Conservation (phyloP, 2,113 vertebrate species). For the Corvus moneduloides region DNA sequence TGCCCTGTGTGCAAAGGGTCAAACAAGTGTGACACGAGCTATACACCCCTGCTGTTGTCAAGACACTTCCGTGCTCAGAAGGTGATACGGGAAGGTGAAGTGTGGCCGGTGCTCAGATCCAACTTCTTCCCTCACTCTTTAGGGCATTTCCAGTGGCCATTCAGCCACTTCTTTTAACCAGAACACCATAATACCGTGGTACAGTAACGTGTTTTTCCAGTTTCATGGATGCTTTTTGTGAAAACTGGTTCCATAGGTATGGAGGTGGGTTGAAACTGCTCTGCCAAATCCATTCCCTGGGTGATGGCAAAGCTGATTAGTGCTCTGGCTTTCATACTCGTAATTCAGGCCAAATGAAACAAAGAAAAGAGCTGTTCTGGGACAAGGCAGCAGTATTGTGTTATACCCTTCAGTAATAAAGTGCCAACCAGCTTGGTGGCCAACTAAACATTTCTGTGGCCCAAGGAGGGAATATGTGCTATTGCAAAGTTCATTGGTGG, state of each 20-base stretch:
- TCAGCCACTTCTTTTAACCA: neutral
- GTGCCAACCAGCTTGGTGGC: neutral
- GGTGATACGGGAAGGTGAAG: neutral
- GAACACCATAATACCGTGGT: neutral
- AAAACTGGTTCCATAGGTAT: neutral
- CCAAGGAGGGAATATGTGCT: neutral
- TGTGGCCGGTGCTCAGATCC: neutral
- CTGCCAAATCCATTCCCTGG: neutral
- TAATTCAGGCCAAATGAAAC: neutral
- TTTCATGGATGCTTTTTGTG: neutral
- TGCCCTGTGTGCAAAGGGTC: neutral
- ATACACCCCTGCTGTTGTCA: neutral
- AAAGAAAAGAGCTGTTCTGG: neutral
- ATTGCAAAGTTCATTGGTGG: neutral
- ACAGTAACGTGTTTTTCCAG: neutral
- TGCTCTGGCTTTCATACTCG: neutral
- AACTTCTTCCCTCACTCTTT: neutral
- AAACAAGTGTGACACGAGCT: accelerated
- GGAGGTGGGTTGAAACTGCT: neutral
- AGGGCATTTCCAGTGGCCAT: neutral
- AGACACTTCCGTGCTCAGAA: neutral
- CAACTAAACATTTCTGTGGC: neutral
- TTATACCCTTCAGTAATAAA: neutral
- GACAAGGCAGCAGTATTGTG: neutral
- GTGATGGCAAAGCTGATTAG: neutral